Conservation (phyloP, 2,888 invertebrate genomes). For the Cabera pusaria region DNA sequence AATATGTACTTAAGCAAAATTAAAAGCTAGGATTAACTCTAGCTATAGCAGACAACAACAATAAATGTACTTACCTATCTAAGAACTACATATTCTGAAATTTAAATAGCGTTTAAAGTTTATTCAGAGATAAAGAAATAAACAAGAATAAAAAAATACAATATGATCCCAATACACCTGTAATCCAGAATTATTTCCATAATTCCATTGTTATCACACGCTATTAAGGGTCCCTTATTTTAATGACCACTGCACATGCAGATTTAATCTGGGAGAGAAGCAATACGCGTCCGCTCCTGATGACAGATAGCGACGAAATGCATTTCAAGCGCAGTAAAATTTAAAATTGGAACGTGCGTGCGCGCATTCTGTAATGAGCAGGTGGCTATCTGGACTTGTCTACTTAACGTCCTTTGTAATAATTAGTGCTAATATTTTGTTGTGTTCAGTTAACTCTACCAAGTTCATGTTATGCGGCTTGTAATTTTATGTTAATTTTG, state of each 20-base stretch:
- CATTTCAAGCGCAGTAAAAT: conserved; percentile 55
- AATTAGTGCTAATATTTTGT: conserved; percentile 59
- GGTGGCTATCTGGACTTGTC: conserved; percentile 65
- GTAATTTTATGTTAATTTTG: conserved; percentile 11
- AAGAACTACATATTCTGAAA: no score
- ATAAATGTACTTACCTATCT: no score
- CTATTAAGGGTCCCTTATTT: conserved; percentile 68
- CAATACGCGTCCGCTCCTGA: conserved; percentile 63
- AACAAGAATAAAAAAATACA: no score
- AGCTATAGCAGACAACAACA: no score
- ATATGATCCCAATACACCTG: conserved; percentile 45
- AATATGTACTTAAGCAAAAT: no score
- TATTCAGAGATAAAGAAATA: no score
- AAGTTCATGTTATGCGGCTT: no score
- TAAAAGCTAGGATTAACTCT: no score
- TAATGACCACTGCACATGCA: conserved; percentile 65
- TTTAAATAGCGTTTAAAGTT: no score
- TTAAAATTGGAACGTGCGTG: conserved; percentile 56
- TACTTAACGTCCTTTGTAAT: conserved; percentile 58
- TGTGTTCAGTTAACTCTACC: no score
- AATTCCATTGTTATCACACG: conserved; percentile 42
- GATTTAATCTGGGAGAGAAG: conserved; percentile 64
- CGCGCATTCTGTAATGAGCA: conserved; percentile 68
- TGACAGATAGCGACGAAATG: conserved; percentile 76
- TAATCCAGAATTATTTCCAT: conserved; percentile 23